Evolutionary conservation across 2,113 vertebrate species (phyloP), one percentile per base, ranked within the genome.

Genomic region (Gnathonemus echidnorhynchus): DNA sequence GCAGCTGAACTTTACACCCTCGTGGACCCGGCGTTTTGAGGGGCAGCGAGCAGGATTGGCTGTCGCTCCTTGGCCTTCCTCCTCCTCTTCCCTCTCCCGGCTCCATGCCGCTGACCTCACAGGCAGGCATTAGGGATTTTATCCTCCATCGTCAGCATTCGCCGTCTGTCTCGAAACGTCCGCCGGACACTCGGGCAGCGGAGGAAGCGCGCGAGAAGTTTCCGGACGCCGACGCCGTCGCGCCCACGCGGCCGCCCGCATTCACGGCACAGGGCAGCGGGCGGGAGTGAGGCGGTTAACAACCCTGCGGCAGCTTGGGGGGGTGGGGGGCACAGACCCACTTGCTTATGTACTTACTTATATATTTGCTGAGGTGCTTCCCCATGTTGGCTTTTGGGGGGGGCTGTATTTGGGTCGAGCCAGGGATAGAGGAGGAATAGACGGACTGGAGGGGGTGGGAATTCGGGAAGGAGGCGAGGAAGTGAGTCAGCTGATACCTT

Each of bases 401-500:
- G 56, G 15, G 89, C 89, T 80, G 21, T n/a, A 42, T 46, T 56
- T 87, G 88, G 45, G 90, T 49, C 84, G 48, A 27, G 62, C 62
- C 62, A 11, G 89, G 66, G 89, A 91, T 39, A 58, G 58, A 89
- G 66, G 90, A 70, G 66, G 89, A 46, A 89, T 86, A 45, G 92
- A 87, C 91, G 90, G 89, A 92, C 91, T 58, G 92, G 90, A 91
- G 89, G 88, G 88, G 92, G 93, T 91, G 92, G 88, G 91, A 93
- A 92, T 91, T 90, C 91, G 91, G 91, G 91, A 89, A 90, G 49
- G 24, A 46, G 52, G 83, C 90, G 94, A 93, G 93, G 93, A 93
- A 95, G 92, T 95, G 94, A 92, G 92, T 95, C 95, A 95, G 95
- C 95, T 95, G 95, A 96, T 95, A 94, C 94, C 93, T 94, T 94